Base-by-base conservation (phyloP, 2,113 vertebrate species). In the Eclectus roratus region DNA sequence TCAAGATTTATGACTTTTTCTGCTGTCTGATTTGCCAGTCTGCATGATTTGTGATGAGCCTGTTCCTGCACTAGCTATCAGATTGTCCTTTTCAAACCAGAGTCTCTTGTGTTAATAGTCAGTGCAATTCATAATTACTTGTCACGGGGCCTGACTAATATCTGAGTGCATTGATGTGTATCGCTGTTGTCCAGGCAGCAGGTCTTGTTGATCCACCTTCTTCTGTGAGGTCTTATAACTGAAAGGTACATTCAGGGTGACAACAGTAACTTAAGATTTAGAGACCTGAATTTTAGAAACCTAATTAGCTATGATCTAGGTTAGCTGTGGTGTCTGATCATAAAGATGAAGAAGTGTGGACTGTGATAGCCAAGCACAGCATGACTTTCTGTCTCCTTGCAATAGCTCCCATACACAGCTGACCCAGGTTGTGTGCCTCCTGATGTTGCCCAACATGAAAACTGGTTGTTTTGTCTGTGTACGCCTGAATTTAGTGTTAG, bases 1-100 rank as follows among this genome's bases (percentile, higher is more conserved):
- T 94, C 17, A 83, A 93, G 89, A 91, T 94, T 86, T 88, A 93
- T 68, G 72, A 92, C 60, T 91, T 91, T 63, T 92, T 81, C 65
- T 93, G 50, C 60, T 84, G 60, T 90, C 82, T 83, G 72, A 69
- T 96, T 81, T 95, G 65, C 77, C 17, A 16, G 55, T 86, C 73
- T 95, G 46, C 47, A 44, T 91, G 92, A 91, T 71, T 92, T 89
- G 92, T 92, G 85, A 83, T 66, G 81, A 79, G 56, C 52, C 55
- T 50, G 10, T 74, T 91, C 20, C 64, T 92, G 7, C 5, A 1
- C 33, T 86, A 50, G 91, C 55, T 89, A 89, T 94, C 91, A 93
- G 77, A 81, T 95, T 0, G 1, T 94, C 80, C 85, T 93, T 94
- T 91, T 83, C 69, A 92, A 79, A 84, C 43, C 35, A 43, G 66